These are phyloP conservation scores for Rhinolophus ferrumequinum DNA, from an alignment of 2,113 vertebrate genomes.

Conservation along the genomic window DNA sequence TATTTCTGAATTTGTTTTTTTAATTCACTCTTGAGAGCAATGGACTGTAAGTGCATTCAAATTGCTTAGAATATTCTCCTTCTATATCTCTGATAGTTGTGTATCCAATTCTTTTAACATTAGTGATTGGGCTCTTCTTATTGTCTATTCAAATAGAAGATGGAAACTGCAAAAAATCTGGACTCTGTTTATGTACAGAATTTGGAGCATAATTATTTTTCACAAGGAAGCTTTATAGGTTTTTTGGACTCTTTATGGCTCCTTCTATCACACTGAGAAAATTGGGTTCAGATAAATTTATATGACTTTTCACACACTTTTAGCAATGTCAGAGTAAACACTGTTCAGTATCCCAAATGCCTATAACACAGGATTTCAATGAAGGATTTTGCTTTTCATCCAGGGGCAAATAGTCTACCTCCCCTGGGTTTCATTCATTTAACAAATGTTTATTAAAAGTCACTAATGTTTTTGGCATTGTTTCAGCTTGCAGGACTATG, in stretches of 20 bases:
- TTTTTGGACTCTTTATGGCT: neutral
- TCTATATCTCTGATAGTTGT: slow-evolving; percentile 5
- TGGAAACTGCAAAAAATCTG: neutral
- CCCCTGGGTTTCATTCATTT: neutral
- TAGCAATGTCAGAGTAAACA: neutral
- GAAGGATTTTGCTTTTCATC: neutral
- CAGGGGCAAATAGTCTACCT: neutral
- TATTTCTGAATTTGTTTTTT: slow-evolving; percentile 64
- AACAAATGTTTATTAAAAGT: neutral
- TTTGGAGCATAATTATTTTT: neutral
- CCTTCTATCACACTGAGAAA: neutral
- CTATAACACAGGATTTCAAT: neutral
- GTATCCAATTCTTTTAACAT: neutral
- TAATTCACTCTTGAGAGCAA: slow-evolving; percentile 58
- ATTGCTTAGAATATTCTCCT: slow-evolving; percentile 56
- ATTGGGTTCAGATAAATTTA: neutral
- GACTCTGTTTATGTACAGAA: neutral
- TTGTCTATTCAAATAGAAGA: neutral
- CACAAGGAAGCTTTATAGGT: neutral
- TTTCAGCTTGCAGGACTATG: neutral
- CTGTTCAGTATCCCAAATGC: neutral
- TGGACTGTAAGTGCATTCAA: slow-evolving; percentile 35
- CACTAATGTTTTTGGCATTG: neutral
- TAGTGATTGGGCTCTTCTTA: neutral
- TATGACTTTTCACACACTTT: slow-evolving; percentile 17